Conservation (phyloP, 2,797 vertebrate species). For the Etheostoma perlongum region DNA sequence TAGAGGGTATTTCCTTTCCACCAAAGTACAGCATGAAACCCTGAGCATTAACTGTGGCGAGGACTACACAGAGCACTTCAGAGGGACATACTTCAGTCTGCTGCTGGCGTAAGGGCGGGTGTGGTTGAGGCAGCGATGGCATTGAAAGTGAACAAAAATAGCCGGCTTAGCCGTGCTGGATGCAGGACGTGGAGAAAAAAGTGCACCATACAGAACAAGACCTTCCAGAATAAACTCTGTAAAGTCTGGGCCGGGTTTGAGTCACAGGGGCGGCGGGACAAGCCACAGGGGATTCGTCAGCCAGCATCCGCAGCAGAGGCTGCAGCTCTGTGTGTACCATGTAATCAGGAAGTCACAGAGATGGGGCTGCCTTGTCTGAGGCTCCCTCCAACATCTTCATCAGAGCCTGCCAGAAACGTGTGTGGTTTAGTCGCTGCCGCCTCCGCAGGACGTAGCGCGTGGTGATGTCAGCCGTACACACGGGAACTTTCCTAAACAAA, state of each 20-base stretch:
- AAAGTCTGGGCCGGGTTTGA: constrained; percentile 62
- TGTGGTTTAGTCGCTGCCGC: constrained; percentile 77
- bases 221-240: constrained; percentile 75
- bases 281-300: constrained; percentile 59
- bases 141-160: constrained; percentile 75
- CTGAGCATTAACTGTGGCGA: constrained; percentile 68
- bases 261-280: constrained; percentile 44
- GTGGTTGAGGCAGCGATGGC: constrained; percentile 70
- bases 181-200: constrained; percentile 36
- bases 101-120: constrained; percentile 61
- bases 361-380: constrained; percentile 70
- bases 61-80: constrained; percentile 66
- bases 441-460: constrained; percentile 69
- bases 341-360: constrained; percentile 78
- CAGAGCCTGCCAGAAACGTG: constrained; percentile 80
- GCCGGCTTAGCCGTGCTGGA: constrained; percentile 47
- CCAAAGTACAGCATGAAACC: constrained; percentile 57
- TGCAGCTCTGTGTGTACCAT: constrained; percentile 50
- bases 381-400: constrained; percentile 72
- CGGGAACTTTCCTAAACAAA: constrained; percentile 87
- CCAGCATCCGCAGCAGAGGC: constrained; percentile 49
- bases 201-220: constrained; percentile 48
- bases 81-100: constrained; percentile 65
- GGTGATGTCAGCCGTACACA: constrained; percentile 85
- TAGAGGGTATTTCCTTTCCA: constrained; percentile 58